Evolutionary conservation across 2,888 invertebrate genomes (phyloP).

Genomic region (Lithophane ornitopus): DNA sequence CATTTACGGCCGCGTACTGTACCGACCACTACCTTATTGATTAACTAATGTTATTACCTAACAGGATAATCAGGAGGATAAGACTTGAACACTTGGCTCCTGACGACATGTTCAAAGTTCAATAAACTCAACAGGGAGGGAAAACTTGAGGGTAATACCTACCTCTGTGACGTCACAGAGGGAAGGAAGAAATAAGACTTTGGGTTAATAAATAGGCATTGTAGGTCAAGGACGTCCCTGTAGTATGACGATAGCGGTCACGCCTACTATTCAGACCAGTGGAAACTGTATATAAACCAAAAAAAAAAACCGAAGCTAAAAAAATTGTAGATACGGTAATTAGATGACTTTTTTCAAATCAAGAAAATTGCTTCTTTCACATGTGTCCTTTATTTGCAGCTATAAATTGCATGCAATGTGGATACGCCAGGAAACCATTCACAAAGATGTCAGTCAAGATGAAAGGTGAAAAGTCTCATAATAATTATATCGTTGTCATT

Average conservation of each 20-base stretch:
- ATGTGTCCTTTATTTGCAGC: not conserved
- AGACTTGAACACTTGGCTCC: conserved; percentile 37
- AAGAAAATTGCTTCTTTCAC: not conserved
- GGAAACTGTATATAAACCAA: not conserved
- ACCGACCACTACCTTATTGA: conserved; percentile 21
- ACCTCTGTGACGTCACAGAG: conserved; percentile 51
- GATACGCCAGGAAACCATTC: not conserved
- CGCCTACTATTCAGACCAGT: not conserved
- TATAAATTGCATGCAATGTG: not conserved
- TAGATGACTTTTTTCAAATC: not conserved
- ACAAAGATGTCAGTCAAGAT: not conserved
- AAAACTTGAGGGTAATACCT: conserved; percentile 53
- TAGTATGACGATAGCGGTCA: conserved; percentile 6
- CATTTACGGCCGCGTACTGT: not conserved
- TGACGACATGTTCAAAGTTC: conserved; percentile 52
- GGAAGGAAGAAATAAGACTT: conserved; percentile 59
- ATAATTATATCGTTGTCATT: not conserved
- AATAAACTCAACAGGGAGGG: conserved; percentile 50
- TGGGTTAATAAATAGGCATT: not conserved
- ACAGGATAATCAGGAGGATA: conserved; percentile 58
- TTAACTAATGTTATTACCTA: conserved; percentile 27
- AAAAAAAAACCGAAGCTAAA: not conserved
- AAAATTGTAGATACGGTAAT: not conserved
- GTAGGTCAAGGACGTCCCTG: conserved; percentile 45
- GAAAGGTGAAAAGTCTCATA: not conserved